A percentile compares a stretch with the other conserved stretches of the same genome.
These are phyloP conservation scores for Salticus scenicus DNA, from an alignment of 2,888 invertebrate species.

Conservation along the genomic window DNA sequence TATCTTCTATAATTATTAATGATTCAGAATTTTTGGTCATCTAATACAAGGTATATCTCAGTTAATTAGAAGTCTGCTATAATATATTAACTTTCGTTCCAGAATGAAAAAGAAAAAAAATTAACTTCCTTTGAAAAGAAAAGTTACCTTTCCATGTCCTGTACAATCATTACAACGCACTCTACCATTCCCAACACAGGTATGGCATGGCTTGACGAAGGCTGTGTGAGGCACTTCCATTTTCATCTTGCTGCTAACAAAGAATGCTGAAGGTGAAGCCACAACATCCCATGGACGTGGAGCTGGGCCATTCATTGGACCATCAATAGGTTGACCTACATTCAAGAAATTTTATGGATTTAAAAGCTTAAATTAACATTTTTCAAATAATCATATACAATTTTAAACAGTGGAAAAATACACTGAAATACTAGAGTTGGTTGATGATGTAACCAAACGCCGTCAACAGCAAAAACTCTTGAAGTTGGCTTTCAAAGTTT, in stretches of 20 bases:
- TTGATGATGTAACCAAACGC: too few relatives aligned
- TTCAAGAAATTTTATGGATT: neutral
- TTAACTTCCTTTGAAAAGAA: too few relatives aligned
- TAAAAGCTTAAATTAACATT: too few relatives aligned
- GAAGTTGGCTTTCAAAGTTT: too few relatives aligned
- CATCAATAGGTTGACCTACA: slow-evolving; percentile 73
- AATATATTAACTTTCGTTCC: too few relatives aligned
- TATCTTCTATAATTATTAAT: too few relatives aligned
- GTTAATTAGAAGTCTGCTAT: too few relatives aligned
- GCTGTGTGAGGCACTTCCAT: slow-evolving; percentile 76
- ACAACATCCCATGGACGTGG: slow-evolving; percentile 74
- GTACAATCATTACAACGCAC: slow-evolving; percentile 44
- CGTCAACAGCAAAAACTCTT: too few relatives aligned
- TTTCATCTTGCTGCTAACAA: slow-evolving; percentile 73
- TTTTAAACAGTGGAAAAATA: neutral
- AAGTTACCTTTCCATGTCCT: slow-evolving; percentile 53
- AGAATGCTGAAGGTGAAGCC: slow-evolving; percentile 72
- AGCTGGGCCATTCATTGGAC: slow-evolving; percentile 71
- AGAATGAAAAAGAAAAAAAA: too few relatives aligned
- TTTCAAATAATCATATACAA: neutral
- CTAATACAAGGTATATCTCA: too few relatives aligned
- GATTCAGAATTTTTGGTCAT: too few relatives aligned
- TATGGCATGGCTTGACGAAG: slow-evolving; percentile 72
- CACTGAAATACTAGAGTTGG: too few relatives aligned
- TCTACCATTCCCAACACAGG: slow-evolving; percentile 54